A percentile compares a stretch with the other conserved stretches of the same genome.
These are phyloP conservation scores for Camponotus vicinus DNA, from an alignment of 1,140 invertebrate genomes.

Conservation along the genomic window DNA sequence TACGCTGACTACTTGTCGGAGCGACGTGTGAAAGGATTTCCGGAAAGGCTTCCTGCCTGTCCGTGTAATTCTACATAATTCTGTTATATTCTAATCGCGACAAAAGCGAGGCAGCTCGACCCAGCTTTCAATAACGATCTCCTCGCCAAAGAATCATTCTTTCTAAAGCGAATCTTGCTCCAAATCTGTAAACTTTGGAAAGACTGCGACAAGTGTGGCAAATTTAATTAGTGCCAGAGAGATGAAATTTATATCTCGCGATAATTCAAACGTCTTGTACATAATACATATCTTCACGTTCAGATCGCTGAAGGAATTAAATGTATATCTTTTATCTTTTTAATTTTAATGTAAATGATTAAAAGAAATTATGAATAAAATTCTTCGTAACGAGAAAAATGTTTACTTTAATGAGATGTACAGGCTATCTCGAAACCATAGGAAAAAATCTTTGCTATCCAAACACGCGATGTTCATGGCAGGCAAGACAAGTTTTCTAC, in stretches of 20 bases:
- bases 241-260: slow-evolving; percentile 4
- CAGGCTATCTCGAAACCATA: slow-evolving; percentile 15
- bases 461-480: slow-evolving; percentile 18
- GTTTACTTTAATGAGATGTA: slow-evolving; percentile 6
- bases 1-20: not conserved
- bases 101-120: slow-evolving; percentile 8
- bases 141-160: not conserved
- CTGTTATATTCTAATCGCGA: not conserved
- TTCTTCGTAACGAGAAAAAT: not conserved
- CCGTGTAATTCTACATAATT: slow-evolving; percentile 47
- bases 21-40: not conserved
- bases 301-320: not conserved
- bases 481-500: not conserved
- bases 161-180: slow-evolving; percentile 26
- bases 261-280: not conserved
- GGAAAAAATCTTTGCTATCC: not conserved
- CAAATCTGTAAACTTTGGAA: slow-evolving; percentile 7
- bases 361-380: not conserved
- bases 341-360: not conserved
- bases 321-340: not conserved
- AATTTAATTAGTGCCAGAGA: not conserved
- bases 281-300: not conserved
- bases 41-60: not conserved
- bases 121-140: slow-evolving; percentile 5
- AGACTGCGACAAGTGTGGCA: not conserved